Percentiles rank a stretch among this genome's conserved stretches.
phyloP scores from a whole-genome alignment of 1,140 invertebrate species.

The Cydia amplana region DNA sequence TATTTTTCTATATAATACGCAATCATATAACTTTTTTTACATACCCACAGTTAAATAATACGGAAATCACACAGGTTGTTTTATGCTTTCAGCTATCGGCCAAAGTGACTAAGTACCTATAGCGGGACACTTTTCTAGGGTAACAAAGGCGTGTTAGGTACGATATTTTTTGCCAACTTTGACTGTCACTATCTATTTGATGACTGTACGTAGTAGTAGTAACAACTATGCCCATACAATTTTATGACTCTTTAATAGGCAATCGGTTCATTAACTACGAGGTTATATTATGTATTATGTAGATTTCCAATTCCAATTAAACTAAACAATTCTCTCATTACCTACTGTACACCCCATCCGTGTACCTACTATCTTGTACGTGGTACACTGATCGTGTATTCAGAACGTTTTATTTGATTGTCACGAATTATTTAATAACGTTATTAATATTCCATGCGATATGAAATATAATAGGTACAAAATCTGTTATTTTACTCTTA shows the following conservation, averaged over 20 bases:
- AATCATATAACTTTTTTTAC: no score
- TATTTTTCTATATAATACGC: no score
- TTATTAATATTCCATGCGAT: neutral
- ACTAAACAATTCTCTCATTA: neutral
- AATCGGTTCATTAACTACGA: no score
- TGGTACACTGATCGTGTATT: slow-evolving; percentile 21
- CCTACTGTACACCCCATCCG: neutral
- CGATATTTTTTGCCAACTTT: neutral
- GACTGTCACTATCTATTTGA: neutral
- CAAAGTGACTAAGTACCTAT: neutral
- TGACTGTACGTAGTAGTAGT: neutral
- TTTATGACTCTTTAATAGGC: no score
- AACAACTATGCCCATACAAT: no score
- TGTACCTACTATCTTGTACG: neutral
- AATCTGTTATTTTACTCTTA: neutral
- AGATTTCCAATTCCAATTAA: neutral
- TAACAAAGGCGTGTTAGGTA: neutral
- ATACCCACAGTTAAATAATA: no score
- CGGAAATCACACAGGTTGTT: no score
- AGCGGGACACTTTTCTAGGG: neutral
- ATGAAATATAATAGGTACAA: neutral
- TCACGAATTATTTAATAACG: neutral
- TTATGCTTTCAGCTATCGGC: no score
- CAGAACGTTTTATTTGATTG: slow-evolving; percentile 11
- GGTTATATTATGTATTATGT: no score